These are phyloP conservation scores for Dicerorhinus sumatrensis DNA, from an alignment of 2,113 vertebrate genomes.

Conservation along the genomic window DNA sequence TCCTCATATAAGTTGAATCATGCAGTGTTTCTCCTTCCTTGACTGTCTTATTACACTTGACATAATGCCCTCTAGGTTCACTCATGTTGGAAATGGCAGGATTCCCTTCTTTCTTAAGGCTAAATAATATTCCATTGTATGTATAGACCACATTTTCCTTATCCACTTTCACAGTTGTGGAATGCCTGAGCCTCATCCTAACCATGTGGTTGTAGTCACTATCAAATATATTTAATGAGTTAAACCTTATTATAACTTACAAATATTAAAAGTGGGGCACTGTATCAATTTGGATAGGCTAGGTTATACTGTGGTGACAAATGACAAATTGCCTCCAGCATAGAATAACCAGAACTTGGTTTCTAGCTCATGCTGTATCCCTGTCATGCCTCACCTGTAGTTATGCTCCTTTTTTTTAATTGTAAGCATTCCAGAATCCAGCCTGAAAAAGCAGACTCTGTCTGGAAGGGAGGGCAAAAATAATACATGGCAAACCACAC, in stretches of 20 bases:
- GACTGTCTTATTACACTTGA: background rate
- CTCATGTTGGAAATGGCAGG: background rate
- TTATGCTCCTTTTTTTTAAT: background rate
- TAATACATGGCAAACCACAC: background rate
- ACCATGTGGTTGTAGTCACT: background rate
- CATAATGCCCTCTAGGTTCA: background rate
- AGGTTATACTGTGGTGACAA: background rate
- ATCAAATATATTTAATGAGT: background rate
- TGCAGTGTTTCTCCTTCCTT: background rate
- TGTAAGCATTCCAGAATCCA: background rate
- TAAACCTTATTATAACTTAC: background rate
- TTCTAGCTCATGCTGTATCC: background rate
- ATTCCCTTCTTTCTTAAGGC: background rate
- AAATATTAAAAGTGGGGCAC: background rate
- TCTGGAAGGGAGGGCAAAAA: background rate
- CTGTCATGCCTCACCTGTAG: background rate
- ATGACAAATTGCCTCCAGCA: too few species aligned
- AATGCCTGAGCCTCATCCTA: background rate
- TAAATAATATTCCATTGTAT: background rate
- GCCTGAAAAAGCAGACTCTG: background rate
- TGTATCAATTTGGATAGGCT: background rate
- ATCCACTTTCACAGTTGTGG: accelerated
- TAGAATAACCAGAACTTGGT: background rate
- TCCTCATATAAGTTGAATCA: background rate
- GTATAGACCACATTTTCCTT: background rate